Conservation (phyloP, 2,797 vertebrate genomes). For the Karalla daura region DNA sequence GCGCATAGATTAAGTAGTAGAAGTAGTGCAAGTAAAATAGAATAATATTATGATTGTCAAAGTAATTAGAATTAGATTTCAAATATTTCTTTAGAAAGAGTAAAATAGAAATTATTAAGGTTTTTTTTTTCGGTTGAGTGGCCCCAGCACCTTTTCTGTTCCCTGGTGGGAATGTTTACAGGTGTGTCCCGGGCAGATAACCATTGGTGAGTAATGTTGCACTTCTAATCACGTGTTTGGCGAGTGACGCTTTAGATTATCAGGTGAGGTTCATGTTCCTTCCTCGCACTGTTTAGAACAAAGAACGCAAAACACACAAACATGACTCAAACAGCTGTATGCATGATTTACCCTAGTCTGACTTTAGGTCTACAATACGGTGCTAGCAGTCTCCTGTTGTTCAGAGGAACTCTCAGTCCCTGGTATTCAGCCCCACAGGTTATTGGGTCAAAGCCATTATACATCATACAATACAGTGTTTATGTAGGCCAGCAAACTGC, state of each 20-base stretch:
- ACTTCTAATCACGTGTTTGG: constrained; percentile 21
- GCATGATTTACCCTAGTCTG: background rate
- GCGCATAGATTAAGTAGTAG: too few relatives aligned
- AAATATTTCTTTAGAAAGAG: too few relatives aligned
- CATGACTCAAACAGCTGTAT: background rate
- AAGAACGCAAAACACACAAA: background rate
- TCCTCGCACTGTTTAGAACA: background rate
- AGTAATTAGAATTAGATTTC: too few relatives aligned
- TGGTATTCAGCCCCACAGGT: background rate
- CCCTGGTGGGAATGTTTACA: constrained; percentile 48
- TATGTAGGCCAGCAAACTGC: background rate
- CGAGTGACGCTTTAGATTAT: background rate
- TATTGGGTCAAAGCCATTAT: background rate
- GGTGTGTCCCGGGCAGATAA: constrained; percentile 48
- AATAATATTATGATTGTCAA: too few relatives aligned
- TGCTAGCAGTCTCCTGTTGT: too few relatives aligned
- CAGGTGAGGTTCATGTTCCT: background rate
- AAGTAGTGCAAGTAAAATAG: too few relatives aligned
- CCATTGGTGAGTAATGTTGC: constrained; percentile 1
- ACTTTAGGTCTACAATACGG: background rate
- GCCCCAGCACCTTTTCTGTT: background rate
- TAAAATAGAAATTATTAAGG: too few relatives aligned
- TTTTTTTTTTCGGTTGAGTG: too few relatives aligned
- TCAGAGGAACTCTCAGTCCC: background rate
- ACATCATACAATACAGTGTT: too few relatives aligned